Percentiles rank a stretch among this genome's conserved stretches.
These are phyloP conservation scores for Callionymus lyra DNA, from an alignment of 2,113 vertebrate species.

Conservation along the genomic window DNA sequence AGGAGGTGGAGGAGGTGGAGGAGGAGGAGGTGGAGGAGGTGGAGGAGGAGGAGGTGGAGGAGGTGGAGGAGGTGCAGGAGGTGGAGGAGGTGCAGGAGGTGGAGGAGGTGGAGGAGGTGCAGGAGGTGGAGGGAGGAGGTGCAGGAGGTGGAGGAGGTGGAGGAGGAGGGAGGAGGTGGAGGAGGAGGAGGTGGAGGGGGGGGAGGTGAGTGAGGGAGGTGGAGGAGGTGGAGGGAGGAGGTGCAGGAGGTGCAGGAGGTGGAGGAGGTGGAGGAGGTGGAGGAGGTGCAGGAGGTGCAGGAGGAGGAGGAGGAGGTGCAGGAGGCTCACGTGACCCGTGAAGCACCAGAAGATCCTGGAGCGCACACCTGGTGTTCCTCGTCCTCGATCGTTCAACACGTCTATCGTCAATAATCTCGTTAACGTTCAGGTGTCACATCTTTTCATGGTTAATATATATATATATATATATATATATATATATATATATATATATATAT, in stretches of 20 bases:
- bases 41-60: slow-evolving; percentile 64
- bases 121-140: slow-evolving; percentile 64
- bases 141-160: slow-evolving; percentile 64
- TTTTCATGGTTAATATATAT: too few relatives aligned
- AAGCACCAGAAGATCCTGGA: slow-evolving; percentile 54
- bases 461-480: too few relatives aligned
- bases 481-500: too few relatives aligned
- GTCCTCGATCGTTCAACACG: slow-evolving; percentile 10
- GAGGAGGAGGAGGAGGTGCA: slow-evolving; percentile 64
- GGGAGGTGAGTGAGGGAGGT: slow-evolving; percentile 64
- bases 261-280: slow-evolving; percentile 64
- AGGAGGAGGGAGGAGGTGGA: slow-evolving; percentile 64
- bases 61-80: slow-evolving; percentile 65
- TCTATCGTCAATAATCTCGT: slow-evolving; percentile 13
- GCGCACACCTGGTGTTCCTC: slow-evolving; percentile 68
- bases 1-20: slow-evolving; percentile 64
- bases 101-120: slow-evolving; percentile 64
- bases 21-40: slow-evolving; percentile 64
- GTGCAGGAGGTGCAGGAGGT: slow-evolving; percentile 64
- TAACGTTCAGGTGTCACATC: too few relatives aligned
- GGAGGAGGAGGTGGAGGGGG: slow-evolving; percentile 64
- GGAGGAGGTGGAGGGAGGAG: slow-evolving; percentile 65
- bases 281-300: slow-evolving; percentile 65
- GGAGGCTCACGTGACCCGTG: slow-evolving; percentile 57
- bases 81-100: slow-evolving; percentile 63